Conservation (phyloP, 2,888 invertebrate genomes). For the Drosophila siamana region DNA sequence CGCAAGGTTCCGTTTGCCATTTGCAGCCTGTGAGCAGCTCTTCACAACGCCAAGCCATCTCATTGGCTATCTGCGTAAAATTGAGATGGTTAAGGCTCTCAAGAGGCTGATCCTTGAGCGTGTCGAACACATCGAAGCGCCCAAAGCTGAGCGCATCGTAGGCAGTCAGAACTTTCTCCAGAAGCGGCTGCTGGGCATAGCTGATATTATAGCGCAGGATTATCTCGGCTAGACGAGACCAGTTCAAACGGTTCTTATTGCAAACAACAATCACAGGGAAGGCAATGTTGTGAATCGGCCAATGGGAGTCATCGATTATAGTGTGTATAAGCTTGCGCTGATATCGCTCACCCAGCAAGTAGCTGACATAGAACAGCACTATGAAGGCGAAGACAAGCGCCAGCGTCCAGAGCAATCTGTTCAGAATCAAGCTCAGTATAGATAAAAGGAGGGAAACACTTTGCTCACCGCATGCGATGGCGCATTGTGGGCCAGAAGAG, state of each 20-base stretch:
- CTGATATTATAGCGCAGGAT: slow-evolving; percentile 58
- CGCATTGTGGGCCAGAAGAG: slow-evolving; percentile 60
- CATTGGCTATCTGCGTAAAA: slow-evolving; percentile 73
- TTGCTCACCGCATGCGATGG: slow-evolving; percentile 62
- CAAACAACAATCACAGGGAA: slow-evolving; percentile 84
- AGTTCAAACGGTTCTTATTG: slow-evolving; percentile 83
- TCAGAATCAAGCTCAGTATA: neutral
- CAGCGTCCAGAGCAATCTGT: slow-evolving; percentile 73
- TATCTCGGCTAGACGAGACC: slow-evolving; percentile 76
- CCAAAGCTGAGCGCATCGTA: slow-evolving; percentile 78
- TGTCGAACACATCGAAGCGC: slow-evolving; percentile 64
- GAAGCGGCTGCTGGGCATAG: slow-evolving; percentile 47
- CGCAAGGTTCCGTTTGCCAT: slow-evolving; percentile 83
- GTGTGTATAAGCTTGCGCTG: slow-evolving; percentile 76
- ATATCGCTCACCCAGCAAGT: slow-evolving; percentile 70
- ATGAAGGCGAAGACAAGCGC: slow-evolving; percentile 65
- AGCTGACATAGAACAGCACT: slow-evolving; percentile 69
- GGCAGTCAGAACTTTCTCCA: slow-evolving; percentile 65
- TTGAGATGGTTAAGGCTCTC: slow-evolving; percentile 76
- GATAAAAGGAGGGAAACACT: neutral
- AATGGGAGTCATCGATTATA: slow-evolving; percentile 74
- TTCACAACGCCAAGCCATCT: slow-evolving; percentile 84
- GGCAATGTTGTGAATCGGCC: slow-evolving; percentile 76
- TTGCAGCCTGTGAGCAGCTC: slow-evolving; percentile 84
- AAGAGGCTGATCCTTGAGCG: slow-evolving; percentile 37